Evolutionary conservation across 2,113 vertebrate species (phyloP).

Genomic region (Illadopsis cleaveri): DNA sequence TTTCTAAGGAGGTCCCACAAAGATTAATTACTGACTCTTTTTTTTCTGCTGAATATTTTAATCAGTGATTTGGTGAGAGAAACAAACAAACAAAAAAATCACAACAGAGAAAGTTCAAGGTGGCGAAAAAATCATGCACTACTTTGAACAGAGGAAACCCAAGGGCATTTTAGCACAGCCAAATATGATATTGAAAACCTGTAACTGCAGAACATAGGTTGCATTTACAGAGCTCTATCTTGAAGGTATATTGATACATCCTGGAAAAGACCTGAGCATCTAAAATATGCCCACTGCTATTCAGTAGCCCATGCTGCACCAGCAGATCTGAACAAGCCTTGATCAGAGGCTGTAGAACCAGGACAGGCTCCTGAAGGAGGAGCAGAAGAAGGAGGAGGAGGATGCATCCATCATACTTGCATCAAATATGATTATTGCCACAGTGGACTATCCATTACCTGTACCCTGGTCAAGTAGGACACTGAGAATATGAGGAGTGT

Average conservation of each 20-base stretch:
- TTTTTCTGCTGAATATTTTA: not conserved
- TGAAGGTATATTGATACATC: not conserved
- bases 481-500: not conserved
- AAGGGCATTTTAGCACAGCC: not conserved
- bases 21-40: not conserved
- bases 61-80: not conserved
- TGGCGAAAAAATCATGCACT: not conserved
- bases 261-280: not conserved
- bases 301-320: accelerated
- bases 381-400: not conserved
- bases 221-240: not conserved
- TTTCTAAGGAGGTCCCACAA: not conserved
- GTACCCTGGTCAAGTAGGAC: not conserved
- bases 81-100: not conserved
- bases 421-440: not conserved
- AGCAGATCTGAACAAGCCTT: not conserved
- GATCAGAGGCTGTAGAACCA: not conserved
- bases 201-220: not conserved
- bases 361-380: not conserved
- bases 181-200: not conserved
- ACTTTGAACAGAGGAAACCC: not conserved
- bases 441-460: not conserved
- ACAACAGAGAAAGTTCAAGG: not conserved
- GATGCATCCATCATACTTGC: not conserved
- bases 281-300: not conserved